phyloP scores from a whole-genome alignment of 1,140 invertebrate species.

The Drosophila varians region DNA sequence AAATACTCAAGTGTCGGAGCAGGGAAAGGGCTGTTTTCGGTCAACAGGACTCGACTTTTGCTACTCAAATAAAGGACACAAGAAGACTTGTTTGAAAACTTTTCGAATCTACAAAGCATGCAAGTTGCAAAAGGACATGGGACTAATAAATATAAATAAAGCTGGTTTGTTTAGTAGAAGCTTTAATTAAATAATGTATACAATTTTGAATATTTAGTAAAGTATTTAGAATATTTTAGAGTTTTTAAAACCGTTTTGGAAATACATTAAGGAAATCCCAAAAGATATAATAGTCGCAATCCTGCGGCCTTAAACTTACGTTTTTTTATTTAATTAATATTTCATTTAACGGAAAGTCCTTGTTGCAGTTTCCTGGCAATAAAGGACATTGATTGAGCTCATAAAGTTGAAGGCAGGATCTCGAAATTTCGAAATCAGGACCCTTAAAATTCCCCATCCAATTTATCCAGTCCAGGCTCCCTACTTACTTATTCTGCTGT shows the following conservation, averaged over 20 bases:
- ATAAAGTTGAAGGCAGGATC: constrained; percentile 9
- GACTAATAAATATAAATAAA: constrained; percentile 27
- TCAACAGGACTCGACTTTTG: constrained; percentile 40
- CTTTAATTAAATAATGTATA: background rate
- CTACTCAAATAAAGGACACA: constrained; percentile 27
- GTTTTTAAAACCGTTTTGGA: too few species aligned
- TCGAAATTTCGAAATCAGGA: background rate
- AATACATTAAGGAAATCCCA: background rate
- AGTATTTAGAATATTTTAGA: background rate
- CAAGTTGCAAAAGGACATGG: constrained; percentile 8
- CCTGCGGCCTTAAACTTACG: too few species aligned
- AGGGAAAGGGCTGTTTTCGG: constrained; percentile 27
- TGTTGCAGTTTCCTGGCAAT: background rate
- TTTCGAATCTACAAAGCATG: constrained; percentile 28
- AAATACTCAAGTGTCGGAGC: constrained; percentile 24
- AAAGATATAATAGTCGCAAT: background rate
- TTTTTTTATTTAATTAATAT: background rate
- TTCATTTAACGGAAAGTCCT: background rate
- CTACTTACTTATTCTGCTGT: constrained; percentile 52
- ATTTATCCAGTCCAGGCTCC: constrained; percentile 1
- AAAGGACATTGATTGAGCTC: background rate
- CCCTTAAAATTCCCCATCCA: background rate
- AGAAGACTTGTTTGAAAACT: constrained; percentile 24
- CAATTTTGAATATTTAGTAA: background rate
- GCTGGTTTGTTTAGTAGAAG: background rate